Evolutionary conservation across 2,797 vertebrate species (phyloP).

Genomic region (Chlorospingus semifuscus): DNA sequence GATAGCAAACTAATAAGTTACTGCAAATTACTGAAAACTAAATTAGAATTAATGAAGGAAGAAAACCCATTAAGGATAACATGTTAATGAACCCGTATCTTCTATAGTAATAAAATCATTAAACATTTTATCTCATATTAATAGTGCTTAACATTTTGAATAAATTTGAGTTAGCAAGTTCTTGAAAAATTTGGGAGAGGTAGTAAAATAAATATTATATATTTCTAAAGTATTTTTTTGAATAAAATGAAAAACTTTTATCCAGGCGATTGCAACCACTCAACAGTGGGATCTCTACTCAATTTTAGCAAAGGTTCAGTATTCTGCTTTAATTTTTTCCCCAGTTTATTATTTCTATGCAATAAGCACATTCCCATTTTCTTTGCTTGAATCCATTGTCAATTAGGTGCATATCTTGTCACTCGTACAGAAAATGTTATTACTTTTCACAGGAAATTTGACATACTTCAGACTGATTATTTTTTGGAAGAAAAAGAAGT

Average conservation of each 20-base stretch:
- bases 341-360: neutral
- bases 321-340: neutral
- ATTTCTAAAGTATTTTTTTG: neutral
- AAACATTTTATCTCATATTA: neutral
- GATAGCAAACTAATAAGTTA: neutral
- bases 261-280: fast-evolving
- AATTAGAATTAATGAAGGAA: neutral
- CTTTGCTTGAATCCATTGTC: neutral
- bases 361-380: neutral
- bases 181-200: neutral
- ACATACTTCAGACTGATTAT: neutral
- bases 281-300: neutral
- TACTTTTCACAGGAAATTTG: neutral
- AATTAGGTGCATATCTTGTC: neutral
- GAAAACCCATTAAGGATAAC: neutral
- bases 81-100: neutral
- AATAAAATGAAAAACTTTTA: neutral
- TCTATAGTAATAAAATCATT: neutral
- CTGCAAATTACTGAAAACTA: neutral
- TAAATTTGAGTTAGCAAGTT: neutral
- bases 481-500: neutral
- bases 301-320: neutral
- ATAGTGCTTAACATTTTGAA: neutral
- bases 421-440: neutral
- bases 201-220: neutral